A percentile compares a stretch with the other conserved stretches of the same genome.
Evolutionary conservation across 2,888 invertebrate species (phyloP).

Genomic region (Drosophila kambysellisi): DNA sequence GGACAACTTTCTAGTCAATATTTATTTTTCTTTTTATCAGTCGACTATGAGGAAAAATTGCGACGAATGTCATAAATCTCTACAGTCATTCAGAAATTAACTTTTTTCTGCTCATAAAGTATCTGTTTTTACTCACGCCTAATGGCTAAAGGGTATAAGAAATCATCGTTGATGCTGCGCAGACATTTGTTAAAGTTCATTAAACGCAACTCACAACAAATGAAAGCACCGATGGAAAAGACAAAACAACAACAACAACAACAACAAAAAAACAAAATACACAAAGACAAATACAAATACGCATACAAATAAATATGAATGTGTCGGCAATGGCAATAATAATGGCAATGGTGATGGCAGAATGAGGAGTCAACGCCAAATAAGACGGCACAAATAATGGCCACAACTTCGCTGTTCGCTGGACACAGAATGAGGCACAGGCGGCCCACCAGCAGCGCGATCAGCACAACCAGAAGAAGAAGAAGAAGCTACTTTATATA

Average conservation of each 20-base stretch:
- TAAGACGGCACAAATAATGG: slow-evolving; percentile 63
- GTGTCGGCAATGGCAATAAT: slow-evolving; percentile 22
- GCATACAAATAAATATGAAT: slow-evolving; percentile 38
- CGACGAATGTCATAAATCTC: not conserved
- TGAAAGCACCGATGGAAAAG: slow-evolving; percentile 21
- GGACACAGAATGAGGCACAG: slow-evolving; percentile 30
- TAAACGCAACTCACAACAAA: slow-evolving; percentile 60
- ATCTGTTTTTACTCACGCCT: slow-evolving; percentile 3
- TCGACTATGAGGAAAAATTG: not conserved
- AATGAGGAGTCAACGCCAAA: slow-evolving; percentile 49
- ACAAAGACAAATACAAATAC: slow-evolving; percentile 9
- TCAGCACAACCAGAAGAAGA: slow-evolving; percentile 13
- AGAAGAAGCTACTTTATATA: slow-evolving; percentile 9
- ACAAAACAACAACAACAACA: slow-evolving; percentile 23
- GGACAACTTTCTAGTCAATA: not conserved
- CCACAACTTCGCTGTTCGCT: slow-evolving; percentile 52
- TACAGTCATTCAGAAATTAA: not conserved
- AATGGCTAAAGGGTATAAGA: slow-evolving; percentile 37
- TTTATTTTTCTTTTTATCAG: not conserved
- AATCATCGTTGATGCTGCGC: slow-evolving; percentile 62
- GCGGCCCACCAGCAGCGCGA: slow-evolving; percentile 60
- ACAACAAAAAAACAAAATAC: slow-evolving; percentile 20
- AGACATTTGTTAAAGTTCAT: slow-evolving; percentile 72
- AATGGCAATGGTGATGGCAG: slow-evolving; percentile 21
- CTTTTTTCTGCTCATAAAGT: not conserved